These are phyloP conservation scores for Mechanitis mazaeus DNA, from an alignment of 2,888 invertebrate genomes.

Conservation along the genomic window DNA sequence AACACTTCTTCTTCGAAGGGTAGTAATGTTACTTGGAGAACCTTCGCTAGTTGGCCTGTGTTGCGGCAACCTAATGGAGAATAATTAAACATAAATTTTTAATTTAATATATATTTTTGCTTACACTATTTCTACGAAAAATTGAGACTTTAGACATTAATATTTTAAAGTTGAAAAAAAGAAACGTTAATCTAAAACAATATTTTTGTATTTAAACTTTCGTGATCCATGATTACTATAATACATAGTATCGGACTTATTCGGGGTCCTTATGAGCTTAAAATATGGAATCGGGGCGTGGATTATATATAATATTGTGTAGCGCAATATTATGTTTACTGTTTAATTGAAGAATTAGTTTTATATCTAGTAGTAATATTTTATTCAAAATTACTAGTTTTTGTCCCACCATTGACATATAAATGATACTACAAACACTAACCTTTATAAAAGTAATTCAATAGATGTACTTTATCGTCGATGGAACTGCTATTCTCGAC, in stretches of 20 bases:
- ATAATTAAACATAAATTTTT: background rate
- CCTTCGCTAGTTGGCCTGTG: conserved; percentile 72
- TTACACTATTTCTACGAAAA: background rate
- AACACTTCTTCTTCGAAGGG: conserved; percentile 81
- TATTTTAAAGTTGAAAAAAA: background rate
- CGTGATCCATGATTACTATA: too few relatives aligned
- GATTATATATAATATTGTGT: too few relatives aligned
- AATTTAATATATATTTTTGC: too few relatives aligned
- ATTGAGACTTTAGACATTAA: background rate
- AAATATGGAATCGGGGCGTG: too few relatives aligned
- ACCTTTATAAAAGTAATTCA: conserved; percentile 81
- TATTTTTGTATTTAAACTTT: too few relatives aligned
- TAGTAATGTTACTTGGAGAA: conserved; percentile 79
- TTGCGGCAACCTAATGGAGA: conserved; percentile 68
- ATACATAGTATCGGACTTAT: too few relatives aligned
- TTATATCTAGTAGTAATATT: too few relatives aligned
- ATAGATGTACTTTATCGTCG: conserved; percentile 61
- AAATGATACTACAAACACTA: conserved; percentile 29
- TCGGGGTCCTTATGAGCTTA: too few relatives aligned
- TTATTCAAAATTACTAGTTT: background rate
- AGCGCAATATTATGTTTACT: too few relatives aligned
- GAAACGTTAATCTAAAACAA: too few relatives aligned
- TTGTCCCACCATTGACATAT: background rate
- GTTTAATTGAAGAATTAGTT: too few relatives aligned
- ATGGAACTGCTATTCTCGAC: conserved; percentile 55